Percentiles rank a stretch among this genome's conserved stretches.
Conservation (phyloP, 2,888 invertebrate genomes). For the Caenorhabditis sp. region DNA sequence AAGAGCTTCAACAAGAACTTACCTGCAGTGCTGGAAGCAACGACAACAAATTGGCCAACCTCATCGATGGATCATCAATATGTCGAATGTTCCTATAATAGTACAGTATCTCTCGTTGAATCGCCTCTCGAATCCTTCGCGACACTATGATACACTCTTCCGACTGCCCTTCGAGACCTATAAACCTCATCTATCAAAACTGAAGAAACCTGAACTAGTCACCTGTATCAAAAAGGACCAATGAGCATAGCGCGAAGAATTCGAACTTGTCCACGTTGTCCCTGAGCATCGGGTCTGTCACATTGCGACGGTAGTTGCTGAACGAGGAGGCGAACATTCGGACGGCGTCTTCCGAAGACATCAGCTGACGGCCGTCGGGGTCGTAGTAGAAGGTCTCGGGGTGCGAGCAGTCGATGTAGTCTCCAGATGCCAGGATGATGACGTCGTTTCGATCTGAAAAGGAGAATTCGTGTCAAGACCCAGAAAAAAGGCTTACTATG, state of each 20-base stretch:
- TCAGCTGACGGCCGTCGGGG: slow-evolving; percentile 65
- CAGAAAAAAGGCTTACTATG: slow-evolving; percentile 49
- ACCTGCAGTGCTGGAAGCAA: slow-evolving; percentile 70
- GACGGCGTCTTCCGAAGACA: slow-evolving; percentile 72
- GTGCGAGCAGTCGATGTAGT: slow-evolving; percentile 67
- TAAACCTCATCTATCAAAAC: not conserved
- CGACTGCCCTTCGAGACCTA: slow-evolving; percentile 69
- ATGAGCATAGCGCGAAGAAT: slow-evolving; percentile 66
- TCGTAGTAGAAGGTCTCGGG: slow-evolving; percentile 73
- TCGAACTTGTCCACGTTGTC: slow-evolving; percentile 65
- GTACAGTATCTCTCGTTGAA: slow-evolving; percentile 66
- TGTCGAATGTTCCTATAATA: slow-evolving; percentile 62
- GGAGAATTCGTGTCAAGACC: not conserved
- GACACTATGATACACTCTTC: slow-evolving; percentile 63
- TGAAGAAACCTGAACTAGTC: not conserved
- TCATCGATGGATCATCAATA: slow-evolving; percentile 61
- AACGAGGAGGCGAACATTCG: slow-evolving; percentile 71
- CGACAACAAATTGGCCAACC: slow-evolving; percentile 67
- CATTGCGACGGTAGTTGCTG: slow-evolving; percentile 67
- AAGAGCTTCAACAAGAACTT: not conserved
- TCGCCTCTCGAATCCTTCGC: slow-evolving; percentile 45
- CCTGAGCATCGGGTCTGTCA: slow-evolving; percentile 68
- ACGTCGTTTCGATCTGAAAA: slow-evolving; percentile 70
- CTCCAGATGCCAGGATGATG: slow-evolving; percentile 67
- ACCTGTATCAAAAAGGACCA: slow-evolving; percentile 72